Percentiles rank a stretch among this genome's conserved stretches.
These are phyloP conservation scores for Spicauda simplicius DNA, from an alignment of 2,888 invertebrate genomes.

Conservation along the genomic window DNA sequence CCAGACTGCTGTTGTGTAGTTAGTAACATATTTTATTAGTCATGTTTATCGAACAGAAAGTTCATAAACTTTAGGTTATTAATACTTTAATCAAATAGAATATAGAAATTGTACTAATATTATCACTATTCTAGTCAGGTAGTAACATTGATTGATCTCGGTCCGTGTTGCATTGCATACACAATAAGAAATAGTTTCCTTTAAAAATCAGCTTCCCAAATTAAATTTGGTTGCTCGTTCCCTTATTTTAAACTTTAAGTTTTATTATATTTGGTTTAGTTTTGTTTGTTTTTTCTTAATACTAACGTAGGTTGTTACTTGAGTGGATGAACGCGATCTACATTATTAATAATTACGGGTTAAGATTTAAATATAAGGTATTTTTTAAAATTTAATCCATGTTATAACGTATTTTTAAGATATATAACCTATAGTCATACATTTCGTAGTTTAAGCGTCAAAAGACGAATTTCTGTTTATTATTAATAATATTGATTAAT, in stretches of 20 bases:
- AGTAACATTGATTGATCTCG: constrained; percentile 17
- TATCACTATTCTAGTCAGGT: constrained; percentile 18
- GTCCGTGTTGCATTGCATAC: background rate
- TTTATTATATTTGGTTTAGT: background rate
- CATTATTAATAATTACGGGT: background rate
- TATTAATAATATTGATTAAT: background rate
- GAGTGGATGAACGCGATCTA: background rate
- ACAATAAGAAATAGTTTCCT: constrained; percentile 13
- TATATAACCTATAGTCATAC: background rate
- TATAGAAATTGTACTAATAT: constrained; percentile 15
- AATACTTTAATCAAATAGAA: constrained; percentile 13
- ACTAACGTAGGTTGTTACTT: background rate
- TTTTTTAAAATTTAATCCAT: background rate
- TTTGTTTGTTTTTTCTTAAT: background rate
- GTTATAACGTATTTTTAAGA: background rate
- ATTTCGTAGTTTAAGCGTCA: background rate
- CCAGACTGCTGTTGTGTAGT: constrained; percentile 22
- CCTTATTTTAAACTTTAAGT: background rate
- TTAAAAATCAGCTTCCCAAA: constrained; percentile 14
- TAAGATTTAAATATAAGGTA: background rate
- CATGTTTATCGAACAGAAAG: constrained; percentile 26
- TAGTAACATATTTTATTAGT: constrained; percentile 19
- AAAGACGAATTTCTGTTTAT: background rate
- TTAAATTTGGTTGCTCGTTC: background rate
- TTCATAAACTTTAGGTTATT: constrained; percentile 30